Evolutionary conservation across 2,113 vertebrate genomes (phyloP).

Genomic region (Apus apus): DNA sequence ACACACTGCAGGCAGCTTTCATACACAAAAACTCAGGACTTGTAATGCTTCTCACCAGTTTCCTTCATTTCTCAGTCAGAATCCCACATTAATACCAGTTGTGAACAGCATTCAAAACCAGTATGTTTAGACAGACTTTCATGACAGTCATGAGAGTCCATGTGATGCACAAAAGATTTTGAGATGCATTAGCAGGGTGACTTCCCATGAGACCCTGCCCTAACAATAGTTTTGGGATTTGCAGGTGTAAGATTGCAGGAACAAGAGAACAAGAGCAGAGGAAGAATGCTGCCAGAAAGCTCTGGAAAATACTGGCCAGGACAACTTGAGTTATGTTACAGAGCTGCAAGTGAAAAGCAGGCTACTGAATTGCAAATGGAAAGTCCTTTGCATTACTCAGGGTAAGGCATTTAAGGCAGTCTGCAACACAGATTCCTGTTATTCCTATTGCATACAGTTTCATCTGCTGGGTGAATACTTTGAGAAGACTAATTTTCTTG

Average conservation of each 20-base stretch:
- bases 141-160: accelerated
- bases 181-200: not conserved
- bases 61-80: not conserved
- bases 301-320: not conserved
- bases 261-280: not conserved
- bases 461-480: not conserved
- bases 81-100: accelerated
- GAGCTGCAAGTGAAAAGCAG: not conserved
- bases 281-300: not conserved
- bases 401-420: not conserved
- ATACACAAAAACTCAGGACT: not conserved
- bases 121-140: not conserved
- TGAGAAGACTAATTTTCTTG: not conserved
- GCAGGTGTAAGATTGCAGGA: not conserved
- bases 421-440: not conserved
- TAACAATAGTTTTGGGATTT: not conserved
- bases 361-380: not conserved
- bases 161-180: not conserved
- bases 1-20: not conserved
- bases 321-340: not conserved
- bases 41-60: not conserved
- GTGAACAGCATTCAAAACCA: not conserved
- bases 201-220: not conserved
- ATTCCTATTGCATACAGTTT: not conserved
- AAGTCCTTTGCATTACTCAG: not conserved